These are phyloP conservation scores for Holotrichia oblita DNA, from an alignment of 1,140 invertebrate genomes.

Conservation along the genomic window DNA sequence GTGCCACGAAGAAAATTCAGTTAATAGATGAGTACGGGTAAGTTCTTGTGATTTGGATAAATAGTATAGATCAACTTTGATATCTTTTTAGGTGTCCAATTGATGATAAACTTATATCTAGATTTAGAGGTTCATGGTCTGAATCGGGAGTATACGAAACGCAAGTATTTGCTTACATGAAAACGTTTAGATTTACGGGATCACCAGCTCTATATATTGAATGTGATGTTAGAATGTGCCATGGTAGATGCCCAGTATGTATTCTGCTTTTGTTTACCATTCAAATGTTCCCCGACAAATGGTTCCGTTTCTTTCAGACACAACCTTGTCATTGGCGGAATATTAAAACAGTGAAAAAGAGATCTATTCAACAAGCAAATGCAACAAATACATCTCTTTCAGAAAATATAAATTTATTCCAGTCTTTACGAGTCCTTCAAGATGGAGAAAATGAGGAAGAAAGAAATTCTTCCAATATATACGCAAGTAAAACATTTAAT, in stretches of 20 bases:
- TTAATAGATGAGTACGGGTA: slow-evolving; percentile 93
- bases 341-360: slow-evolving; percentile 80
- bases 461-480: slow-evolving; percentile 45
- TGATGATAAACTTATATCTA: slow-evolving; percentile 91
- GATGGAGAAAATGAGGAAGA: slow-evolving; percentile 80
- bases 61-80: no score
- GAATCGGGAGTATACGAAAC: slow-evolving; percentile 91
- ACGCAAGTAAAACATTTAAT: slow-evolving; percentile 42
- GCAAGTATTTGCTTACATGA: slow-evolving; percentile 94
- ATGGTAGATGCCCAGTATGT: slow-evolving; percentile 87
- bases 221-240: slow-evolving; percentile 94
- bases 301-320: slow-evolving; percentile 68
- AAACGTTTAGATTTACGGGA: slow-evolving; percentile 93
- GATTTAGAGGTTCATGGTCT: slow-evolving; percentile 92
- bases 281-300: not conserved
- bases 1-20: slow-evolving; percentile 89
- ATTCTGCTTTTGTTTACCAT: not conserved
- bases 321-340: slow-evolving; percentile 94
- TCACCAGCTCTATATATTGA: slow-evolving; percentile 94
- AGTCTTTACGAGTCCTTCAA: slow-evolving; percentile 85
- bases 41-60: no score
- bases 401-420: slow-evolving; percentile 89
- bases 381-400: slow-evolving; percentile 65
- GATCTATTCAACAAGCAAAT: slow-evolving; percentile 63
- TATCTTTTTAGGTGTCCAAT: slow-evolving; percentile 80